A percentile compares a stretch with the other conserved stretches of the same genome.
phyloP scores from a whole-genome alignment of 2,113 vertebrate genomes.

The Strix uralensis region DNA sequence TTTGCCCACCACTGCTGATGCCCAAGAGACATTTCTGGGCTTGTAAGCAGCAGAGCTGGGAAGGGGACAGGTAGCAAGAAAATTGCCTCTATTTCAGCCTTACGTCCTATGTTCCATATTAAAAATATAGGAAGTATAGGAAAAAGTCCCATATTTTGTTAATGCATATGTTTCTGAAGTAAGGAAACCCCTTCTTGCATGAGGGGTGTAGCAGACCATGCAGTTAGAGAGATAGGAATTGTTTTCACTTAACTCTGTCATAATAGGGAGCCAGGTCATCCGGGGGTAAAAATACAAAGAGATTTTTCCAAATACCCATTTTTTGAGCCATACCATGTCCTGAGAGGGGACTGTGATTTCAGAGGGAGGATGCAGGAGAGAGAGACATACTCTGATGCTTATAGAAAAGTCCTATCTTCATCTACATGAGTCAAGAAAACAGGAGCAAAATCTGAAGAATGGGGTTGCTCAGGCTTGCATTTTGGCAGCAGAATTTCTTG shows the following conservation, averaged over 20 bases:
- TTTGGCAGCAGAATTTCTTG: background rate
- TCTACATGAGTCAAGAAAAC: background rate
- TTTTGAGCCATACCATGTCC: background rate
- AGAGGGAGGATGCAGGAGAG: background rate
- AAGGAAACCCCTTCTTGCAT: background rate
- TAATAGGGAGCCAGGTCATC: background rate
- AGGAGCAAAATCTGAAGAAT: background rate
- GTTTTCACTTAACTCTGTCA: background rate
- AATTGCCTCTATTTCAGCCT: background rate
- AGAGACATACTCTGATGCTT: background rate
- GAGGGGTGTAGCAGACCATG: accelerated
- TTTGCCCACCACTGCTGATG: accelerated
- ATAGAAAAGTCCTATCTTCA: background rate
- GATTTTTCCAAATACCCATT: background rate
- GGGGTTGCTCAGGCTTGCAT: background rate
- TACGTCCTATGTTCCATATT: background rate
- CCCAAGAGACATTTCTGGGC: background rate
- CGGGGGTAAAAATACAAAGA: background rate
- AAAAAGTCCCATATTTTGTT: background rate
- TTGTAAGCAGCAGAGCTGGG: background rate
- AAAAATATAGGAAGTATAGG: background rate
- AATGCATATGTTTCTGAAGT: background rate
- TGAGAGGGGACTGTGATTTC: background rate
- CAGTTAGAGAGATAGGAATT: background rate
- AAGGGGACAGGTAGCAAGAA: background rate